Base-by-base conservation (phyloP, 2,888 invertebrate species). In the Eumerus sabulonum region DNA sequence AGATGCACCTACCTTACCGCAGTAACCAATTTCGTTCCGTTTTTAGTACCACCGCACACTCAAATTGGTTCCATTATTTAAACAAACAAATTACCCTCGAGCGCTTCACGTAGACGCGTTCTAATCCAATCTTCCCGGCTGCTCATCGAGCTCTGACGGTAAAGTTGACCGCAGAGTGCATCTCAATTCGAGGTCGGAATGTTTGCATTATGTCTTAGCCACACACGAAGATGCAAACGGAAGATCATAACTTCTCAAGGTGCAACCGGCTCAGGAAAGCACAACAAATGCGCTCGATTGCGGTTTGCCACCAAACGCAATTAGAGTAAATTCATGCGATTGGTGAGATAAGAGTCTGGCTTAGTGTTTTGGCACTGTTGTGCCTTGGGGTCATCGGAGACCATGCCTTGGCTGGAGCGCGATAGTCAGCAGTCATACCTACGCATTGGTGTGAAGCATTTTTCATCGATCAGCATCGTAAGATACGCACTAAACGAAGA, bases 191-290 rank as follows among this genome's bases (percentile, higher is more conserved):
- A 63, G 64, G 70, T 56, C 59, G 18, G 64, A 63, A 70, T 76
- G 70, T 70, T 70, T n/a, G n/a, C n/a, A n/a, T n/a, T 70, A 76
- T 76, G 70, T 57, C 63, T 76, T 70, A 76, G 76, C 76, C 76
- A 76, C 76, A 76, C 76, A 76, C 76, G 76, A 64, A 63, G 76
- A 38, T 63, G 47, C 36, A 53, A 17, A 27, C 40, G 47, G 57
- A 53, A 45, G 48, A 50, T 48, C 63, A 47, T 64, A 70, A 68
- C 63, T 62, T 57, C 63, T 27, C 2, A 27, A 27, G 27, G 27
- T 27, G 27, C 27, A 27, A 27, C 27, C 7, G 27, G 27, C 27
- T 4, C 7, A 57, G 47, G 36, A 35, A 27, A 57, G 16, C 42
- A 47, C 35, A 48, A 19, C 47, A n/a, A 54, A 1, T 51, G 18